Percentiles rank a stretch among this genome's conserved stretches.
Evolutionary conservation across 2,888 invertebrate species (phyloP).

Genomic region (Podabrus alpinus): DNA sequence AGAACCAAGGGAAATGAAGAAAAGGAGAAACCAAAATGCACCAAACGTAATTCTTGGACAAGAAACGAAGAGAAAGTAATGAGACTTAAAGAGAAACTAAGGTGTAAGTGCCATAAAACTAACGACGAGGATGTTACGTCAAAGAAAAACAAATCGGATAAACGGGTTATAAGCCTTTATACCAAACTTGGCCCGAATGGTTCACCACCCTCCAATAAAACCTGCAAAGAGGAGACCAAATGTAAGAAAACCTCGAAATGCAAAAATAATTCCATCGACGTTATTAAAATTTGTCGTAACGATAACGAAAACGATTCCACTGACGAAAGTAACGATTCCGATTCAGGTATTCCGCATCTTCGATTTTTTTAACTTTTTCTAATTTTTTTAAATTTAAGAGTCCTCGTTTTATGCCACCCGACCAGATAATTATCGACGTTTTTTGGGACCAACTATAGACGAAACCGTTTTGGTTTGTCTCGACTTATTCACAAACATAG

Average conservation of each 20-base stretch:
- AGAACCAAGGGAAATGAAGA: neutral
- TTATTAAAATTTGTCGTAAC: neutral
- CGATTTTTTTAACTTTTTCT: neutral
- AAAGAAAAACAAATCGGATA: neutral
- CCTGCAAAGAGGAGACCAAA: neutral
- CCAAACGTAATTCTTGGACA: neutral
- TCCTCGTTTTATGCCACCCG: neutral
- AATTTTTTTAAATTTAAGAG: neutral
- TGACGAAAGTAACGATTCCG: neutral
- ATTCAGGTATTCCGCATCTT: neutral
- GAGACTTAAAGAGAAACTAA: neutral
- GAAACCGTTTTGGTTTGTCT: neutral
- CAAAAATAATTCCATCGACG: neutral
- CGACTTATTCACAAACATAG: neutral
- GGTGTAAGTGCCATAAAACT: neutral
- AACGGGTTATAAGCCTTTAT: neutral
- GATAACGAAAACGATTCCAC: neutral
- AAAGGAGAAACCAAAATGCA: neutral
- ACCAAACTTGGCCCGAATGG: neutral
- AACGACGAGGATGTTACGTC: neutral
- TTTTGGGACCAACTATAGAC: constrained; percentile 2
- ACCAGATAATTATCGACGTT: neutral
- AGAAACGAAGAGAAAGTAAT: neutral
- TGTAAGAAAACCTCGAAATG: neutral
- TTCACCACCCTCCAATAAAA: neutral